Evolutionary conservation across 37 sponge, comb jelly and placozoan genomes (phyloP).

Genomic region (Agelas oroides): DNA sequence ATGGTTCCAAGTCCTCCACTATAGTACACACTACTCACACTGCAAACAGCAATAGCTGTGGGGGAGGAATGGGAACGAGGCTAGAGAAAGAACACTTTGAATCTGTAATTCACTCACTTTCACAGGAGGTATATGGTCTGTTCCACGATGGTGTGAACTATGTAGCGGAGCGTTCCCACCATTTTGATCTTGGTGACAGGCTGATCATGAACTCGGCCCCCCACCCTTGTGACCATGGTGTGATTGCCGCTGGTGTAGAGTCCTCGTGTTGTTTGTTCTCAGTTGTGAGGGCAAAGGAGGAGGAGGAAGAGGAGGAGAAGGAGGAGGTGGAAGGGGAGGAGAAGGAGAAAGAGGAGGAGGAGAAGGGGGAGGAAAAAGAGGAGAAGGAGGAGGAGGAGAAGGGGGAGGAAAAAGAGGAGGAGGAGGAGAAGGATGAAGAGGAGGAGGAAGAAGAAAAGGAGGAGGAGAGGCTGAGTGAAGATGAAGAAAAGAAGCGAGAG

Average conservation of each 20-base stretch:
- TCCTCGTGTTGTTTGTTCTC: not conserved
- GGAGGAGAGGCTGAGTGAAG: not conserved
- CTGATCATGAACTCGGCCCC: constrained; percentile 44
- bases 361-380: not conserved
- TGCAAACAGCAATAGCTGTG: too few species aligned
- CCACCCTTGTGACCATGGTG: constrained; percentile 7
- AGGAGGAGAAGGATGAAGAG: not conserved
- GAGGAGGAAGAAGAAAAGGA: not conserved
- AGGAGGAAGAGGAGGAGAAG: not conserved
- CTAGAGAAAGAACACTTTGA: too few species aligned
- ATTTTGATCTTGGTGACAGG: constrained; percentile 33
- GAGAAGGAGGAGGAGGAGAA: not conserved
- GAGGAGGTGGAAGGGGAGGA: not conserved
- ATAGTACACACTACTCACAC: too few species aligned
- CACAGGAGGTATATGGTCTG: constrained; percentile 51
- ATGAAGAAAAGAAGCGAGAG: not conserved
- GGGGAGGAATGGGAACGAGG: too few species aligned
- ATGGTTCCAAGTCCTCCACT: too few species aligned
- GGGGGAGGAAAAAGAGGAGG: not conserved
- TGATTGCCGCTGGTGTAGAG: constrained; percentile 39
- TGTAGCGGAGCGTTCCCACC: constrained; percentile 18
- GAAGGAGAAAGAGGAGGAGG: not conserved
- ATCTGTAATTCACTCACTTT: too few species aligned
- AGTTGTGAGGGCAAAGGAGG: not conserved
- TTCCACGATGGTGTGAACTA: not conserved